Base-by-base conservation (phyloP, 2,888 invertebrate genomes). In the Loripinus fragilis region DNA sequence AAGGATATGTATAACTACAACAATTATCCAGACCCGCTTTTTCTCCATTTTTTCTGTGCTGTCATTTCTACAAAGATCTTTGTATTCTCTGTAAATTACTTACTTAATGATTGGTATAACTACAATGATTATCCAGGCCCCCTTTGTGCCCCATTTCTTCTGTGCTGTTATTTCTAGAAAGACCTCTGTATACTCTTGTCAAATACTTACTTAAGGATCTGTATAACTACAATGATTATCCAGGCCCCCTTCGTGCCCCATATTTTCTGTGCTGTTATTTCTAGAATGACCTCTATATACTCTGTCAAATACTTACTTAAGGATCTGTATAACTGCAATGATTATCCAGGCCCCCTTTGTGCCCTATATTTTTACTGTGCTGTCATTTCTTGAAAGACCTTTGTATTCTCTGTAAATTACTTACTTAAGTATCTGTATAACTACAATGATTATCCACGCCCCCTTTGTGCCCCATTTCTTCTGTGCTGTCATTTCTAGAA, bases 281-380 rank as follows among this genome's bases (percentile, higher is more conserved):
- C 98, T 50, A 97, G 95, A 90, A 98, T 96, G 2, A 98, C 97
- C 94, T 98, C 98, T 76, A 96, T 96, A 91, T 98, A 97, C 92
- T 98, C 98, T 55, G 98, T 94, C 0, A 97, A n/a, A n/a, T n/a
- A n/a, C n/a, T n/a, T n/a, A n/a, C n/a, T n/a, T n/a, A n/a, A n/a
- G n/a, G n/a, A n/a, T n/a, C n/a, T n/a, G n/a, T n/a, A n/a, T n/a
- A n/a, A n/a, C n/a, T n/a, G n/a, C n/a, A n/a, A n/a, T n/a, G n/a
- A n/a, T n/a, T n/a, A n/a, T n/a, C n/a, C n/a, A n/a, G n/a, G n/a
- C n/a, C n/a, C n/a, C n/a, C n/a, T n/a, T n/a, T n/a, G n/a, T n/a
- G n/a, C n/a, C n/a, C n/a, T n/a, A n/a, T n/a, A n/a, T n/a, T n/a
- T n/a, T n/a, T n/a, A n/a, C n/a, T n/a, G n/a, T n/a, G n/a, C n/a